Base-by-base conservation (phyloP, 2,113 vertebrate species). In the Phaetusa simplex region DNA sequence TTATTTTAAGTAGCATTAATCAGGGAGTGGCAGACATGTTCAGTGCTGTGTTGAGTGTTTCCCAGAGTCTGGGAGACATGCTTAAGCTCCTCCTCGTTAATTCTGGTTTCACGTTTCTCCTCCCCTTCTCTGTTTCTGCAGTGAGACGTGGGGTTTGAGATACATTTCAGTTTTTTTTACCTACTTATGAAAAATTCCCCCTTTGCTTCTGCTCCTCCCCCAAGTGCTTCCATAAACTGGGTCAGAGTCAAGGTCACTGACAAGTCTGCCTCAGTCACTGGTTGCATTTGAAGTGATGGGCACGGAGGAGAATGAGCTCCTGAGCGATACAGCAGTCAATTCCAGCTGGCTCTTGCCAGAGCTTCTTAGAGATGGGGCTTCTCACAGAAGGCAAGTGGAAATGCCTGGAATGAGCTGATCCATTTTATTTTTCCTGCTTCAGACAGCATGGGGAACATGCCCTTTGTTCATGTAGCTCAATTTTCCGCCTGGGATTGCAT, bases 401-500 rank as follows among this genome's bases (percentile, higher is more conserved):
- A 70, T 85, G 86, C 70, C 91, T 66, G 43, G 49, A 89, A 93
- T 61, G 73, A 95, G 62, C 91, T 27, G 58, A 95, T 86, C 85
- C 50, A 71, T 90, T 96, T 80, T 82, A 65, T 87, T 95, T 95
- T 80, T 34, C 50, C 49, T 90, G 26, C 94, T 95, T 94, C 73
- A 95, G 43, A 77, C 65, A 88, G 94, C 61, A 50, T 65, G 80
- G 81, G 73, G 74, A 94, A 86, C 62, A 20, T 66, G 93, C 58
- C 66, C 91, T 94, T 93, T 91, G 78, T 87, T 95, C 81, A 34
- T 26, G 52, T 70, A 88, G 83, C 79, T 93, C 93, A 82, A 2
- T 95, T 95, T 96, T 91, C 91, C 1, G 38, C 88, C 66, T 70
- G 78, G 89, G 81, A 93, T 87, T 97, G 86, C 24, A 77, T 89